Evolutionary conservation across 2,113 vertebrate species (phyloP), one percentile per base, ranked within the genome.

Genomic region (Symphodus melops): DNA sequence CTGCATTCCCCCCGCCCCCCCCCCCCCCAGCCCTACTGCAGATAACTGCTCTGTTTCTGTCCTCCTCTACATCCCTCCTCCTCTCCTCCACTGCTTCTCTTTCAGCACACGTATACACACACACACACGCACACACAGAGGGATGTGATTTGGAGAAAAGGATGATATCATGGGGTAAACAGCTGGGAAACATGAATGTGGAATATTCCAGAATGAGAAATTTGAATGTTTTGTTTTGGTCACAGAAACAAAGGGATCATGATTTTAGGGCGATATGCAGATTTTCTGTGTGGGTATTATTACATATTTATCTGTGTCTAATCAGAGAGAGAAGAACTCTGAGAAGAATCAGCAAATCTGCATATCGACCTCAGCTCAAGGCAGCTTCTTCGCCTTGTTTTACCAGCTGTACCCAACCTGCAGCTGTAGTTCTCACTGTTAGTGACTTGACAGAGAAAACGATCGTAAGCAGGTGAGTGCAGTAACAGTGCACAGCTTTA

Each of bases 161-260:
- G 19, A 83, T 67, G 36, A 83, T 11, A 52, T 77, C 44, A 68
- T 25, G 25, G 20, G 8, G 20, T 46, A 17, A 36, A 19, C n/a
- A 62, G 23, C 49, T 44, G 13, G 49, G 14, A 36, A 19, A 20
- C 39, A 44, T 10, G 9, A 39, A 39, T 61, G 41, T 23, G 19
- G 6, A 48, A 17, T 4, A 17, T 16, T 48, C 46, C 17, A 48
- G 46, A 17, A 6, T 17, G 16, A 19, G 4, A 17, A 19, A 19
- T 19, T 17, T 19, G 46, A 48, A 8, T 19, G 16, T 48, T 19
- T 48, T 7, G 4, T 46, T 48, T 8, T 48, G 16, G 46, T 48
- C 7, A 48, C 46, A 19, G 17, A 19, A 17, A 17, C 14, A 48
- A 17, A 48, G 17, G 7, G 2, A 19, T 8, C 39, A 41, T 11